Evolutionary conservation across 2,888 invertebrate species (phyloP).

Genomic region (Stenurella melanura): DNA sequence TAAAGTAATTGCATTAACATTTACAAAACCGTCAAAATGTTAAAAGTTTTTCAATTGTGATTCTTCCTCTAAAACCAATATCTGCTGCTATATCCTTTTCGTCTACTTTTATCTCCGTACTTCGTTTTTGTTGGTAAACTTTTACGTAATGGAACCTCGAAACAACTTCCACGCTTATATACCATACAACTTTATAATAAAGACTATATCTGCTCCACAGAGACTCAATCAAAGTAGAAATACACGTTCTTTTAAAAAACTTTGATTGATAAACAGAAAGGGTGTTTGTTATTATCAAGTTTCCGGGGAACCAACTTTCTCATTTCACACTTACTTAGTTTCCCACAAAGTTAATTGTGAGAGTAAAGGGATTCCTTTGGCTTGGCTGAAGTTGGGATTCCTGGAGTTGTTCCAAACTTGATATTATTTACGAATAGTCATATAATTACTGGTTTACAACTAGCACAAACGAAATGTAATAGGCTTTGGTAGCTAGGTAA

Average conservation of each 20-base stretch:
- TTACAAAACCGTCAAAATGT: background rate
- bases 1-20: no score
- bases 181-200: slow-evolving; percentile 12
- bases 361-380: slow-evolving; percentile 39
- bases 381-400: slow-evolving; percentile 10
- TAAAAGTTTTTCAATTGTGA: background rate
- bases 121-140: background rate
- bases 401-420: slow-evolving; percentile 6
- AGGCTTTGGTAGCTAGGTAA: slow-evolving; percentile 2
- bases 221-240: slow-evolving; percentile 43
- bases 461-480: background rate
- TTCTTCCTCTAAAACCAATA: background rate
- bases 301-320: slow-evolving; percentile 43
- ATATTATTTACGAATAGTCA: slow-evolving; percentile 17
- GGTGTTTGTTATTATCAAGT: slow-evolving; percentile 45
- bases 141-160: background rate
- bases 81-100: background rate
- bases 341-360: slow-evolving; percentile 42
- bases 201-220: slow-evolving; percentile 29
- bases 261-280: slow-evolving; percentile 47
- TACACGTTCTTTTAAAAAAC: slow-evolving; percentile 38
- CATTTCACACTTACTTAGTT: slow-evolving; percentile 48
- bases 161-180: background rate
- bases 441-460: slow-evolving; percentile 13
- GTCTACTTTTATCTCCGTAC: background rate